Percentiles rank a stretch among this genome's conserved stretches.
phyloP scores from a whole-genome alignment of 2,113 vertebrate species.

The Collichthys lucidus region DNA sequence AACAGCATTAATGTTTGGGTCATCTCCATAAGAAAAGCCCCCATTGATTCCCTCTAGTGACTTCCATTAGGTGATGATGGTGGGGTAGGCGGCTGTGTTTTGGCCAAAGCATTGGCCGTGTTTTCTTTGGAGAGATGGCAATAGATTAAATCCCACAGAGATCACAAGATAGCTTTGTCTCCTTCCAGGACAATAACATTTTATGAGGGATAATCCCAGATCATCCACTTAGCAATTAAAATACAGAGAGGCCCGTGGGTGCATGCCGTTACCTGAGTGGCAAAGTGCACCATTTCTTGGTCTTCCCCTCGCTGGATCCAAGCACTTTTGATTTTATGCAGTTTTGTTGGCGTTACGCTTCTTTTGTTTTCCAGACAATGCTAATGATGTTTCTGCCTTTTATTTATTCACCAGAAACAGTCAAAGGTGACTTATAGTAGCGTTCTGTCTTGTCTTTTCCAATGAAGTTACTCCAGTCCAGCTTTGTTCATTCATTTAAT shows the following conservation, averaged over 20 bases:
- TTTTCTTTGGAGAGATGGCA: constrained; percentile 78
- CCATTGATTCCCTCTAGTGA: constrained; percentile 73
- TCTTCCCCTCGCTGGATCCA: constrained; percentile 23
- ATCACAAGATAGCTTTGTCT: constrained; percentile 86
- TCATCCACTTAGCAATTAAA: constrained; percentile 86
- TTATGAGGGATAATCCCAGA: constrained; percentile 86
- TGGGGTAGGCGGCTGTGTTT: constrained; percentile 73
- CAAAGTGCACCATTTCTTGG: constrained; percentile 39
- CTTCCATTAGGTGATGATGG: constrained; percentile 81
- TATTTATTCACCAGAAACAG: background rate
- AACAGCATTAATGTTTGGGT: constrained; percentile 64
- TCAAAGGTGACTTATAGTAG: background rate
- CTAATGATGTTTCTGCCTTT: background rate
- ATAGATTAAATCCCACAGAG: constrained; percentile 81
- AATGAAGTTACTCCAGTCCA: background rate
- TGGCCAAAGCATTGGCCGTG: constrained; percentile 76
- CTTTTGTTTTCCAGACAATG: background rate
- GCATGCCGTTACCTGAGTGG: constrained; percentile 66
- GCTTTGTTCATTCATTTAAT: constrained; percentile 3
- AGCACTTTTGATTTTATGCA: background rate
- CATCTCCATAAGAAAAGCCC: constrained; percentile 82
- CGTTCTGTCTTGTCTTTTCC: background rate
- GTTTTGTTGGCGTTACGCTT: background rate
- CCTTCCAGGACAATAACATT: constrained; percentile 81
- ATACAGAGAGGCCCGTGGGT: constrained; percentile 70